Evolutionary conservation across 2,113 vertebrate species (phyloP).

Genomic region (Centropus bengalensis): DNA sequence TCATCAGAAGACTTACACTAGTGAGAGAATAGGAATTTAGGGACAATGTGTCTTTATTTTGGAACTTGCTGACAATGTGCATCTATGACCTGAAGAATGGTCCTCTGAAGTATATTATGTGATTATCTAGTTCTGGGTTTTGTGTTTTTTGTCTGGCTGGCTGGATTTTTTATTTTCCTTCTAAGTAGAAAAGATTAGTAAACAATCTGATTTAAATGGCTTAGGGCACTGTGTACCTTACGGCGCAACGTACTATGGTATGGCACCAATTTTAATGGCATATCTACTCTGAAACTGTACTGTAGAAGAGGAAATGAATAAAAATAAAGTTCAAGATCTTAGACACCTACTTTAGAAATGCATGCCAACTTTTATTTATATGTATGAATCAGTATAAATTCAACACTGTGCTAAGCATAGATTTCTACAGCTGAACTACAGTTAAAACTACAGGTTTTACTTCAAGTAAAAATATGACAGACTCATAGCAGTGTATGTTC

Average conservation of each 20-base stretch:
- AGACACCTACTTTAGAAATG: neutral
- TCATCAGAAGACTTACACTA: neutral
- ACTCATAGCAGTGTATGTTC: neutral
- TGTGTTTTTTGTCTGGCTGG: too few species aligned
- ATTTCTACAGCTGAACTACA: neutral
- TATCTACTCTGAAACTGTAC: neutral
- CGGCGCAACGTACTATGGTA: too few species aligned
- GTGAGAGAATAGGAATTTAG: neutral
- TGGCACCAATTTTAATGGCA: neutral
- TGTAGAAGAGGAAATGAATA: neutral
- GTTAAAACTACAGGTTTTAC: neutral
- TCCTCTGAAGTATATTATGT: fast-evolving
- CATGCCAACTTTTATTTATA: neutral
- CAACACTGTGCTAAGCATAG: fast-evolving
- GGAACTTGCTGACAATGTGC: neutral
- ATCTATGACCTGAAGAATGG: neutral
- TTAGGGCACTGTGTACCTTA: neutral
- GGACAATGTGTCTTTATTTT: neutral
- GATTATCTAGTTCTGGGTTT: neutral
- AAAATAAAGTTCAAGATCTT: neutral
- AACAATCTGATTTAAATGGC: neutral
- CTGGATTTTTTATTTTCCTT: neutral
- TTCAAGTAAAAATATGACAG: neutral
- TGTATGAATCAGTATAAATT: neutral
- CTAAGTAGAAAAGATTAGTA: neutral